Percentiles rank a stretch among this genome's conserved stretches.
These are phyloP conservation scores for Centropus unirufus DNA, from an alignment of 2,113 vertebrate species.

Conservation along the genomic window DNA sequence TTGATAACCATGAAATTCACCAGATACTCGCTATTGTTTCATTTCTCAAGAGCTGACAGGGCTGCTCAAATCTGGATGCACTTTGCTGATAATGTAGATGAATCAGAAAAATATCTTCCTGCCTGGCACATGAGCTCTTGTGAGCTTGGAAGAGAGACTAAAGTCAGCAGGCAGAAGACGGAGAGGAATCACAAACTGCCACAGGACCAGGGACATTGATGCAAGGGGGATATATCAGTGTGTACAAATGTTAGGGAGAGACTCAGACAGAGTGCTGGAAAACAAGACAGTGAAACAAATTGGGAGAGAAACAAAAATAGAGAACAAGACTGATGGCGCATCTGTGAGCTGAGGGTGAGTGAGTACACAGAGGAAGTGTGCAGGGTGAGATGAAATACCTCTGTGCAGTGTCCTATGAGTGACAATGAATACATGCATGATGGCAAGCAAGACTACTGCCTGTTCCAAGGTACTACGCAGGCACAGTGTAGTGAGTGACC, in stretches of 20 bases:
- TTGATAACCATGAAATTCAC: conserved; percentile 49
- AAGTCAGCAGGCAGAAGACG: not conserved
- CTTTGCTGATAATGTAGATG: conserved; percentile 52
- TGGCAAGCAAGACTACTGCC: fast-evolving
- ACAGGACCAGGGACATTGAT: not conserved
- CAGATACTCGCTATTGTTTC: conserved; percentile 33
- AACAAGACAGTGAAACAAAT: fast-evolving
- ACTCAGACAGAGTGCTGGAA: not conserved
- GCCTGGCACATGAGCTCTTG: conserved; percentile 22
- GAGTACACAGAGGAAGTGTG: not conserved
- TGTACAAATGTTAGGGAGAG: not conserved
- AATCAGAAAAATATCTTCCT: conserved; percentile 34
- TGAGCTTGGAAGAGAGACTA: not conserved
- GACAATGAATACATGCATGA: not conserved
- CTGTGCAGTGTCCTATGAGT: fast-evolving
- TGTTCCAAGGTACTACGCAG: not conserved
- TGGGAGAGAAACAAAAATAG: not conserved
- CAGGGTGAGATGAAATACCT: not conserved
- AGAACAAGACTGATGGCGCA: fast-evolving
- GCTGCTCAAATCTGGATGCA: conserved; percentile 23
- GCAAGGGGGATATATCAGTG: not conserved
- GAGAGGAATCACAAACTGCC: fast-evolving
- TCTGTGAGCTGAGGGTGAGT: not conserved
- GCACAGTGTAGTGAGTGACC: fast-evolving
- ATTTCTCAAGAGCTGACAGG: conserved; percentile 43